Evolutionary conservation across 2,113 vertebrate species (phyloP).

Genomic region (Rhinopomastus cyanomelas): DNA sequence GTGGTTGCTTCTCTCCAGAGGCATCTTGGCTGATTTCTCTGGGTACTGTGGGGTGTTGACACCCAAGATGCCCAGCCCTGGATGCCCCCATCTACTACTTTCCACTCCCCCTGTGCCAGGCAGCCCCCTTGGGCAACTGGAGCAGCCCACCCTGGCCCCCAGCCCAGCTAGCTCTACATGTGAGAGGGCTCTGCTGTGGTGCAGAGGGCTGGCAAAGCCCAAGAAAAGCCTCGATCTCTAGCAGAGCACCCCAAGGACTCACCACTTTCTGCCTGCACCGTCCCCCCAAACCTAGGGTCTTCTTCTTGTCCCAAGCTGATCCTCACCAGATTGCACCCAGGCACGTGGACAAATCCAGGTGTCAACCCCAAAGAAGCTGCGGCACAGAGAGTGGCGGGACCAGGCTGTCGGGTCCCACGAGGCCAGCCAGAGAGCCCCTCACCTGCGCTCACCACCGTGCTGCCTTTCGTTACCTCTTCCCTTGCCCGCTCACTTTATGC

Average conservation of each 20-base stretch:
- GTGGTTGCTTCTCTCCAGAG: accelerated
- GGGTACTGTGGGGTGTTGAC: accelerated
- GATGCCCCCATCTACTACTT: neutral
- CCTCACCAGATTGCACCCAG: neutral
- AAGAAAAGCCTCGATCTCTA: neutral
- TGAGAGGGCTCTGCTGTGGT: neutral
- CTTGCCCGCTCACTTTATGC: neutral
- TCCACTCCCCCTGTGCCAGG: accelerated
- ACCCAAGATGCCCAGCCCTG: neutral
- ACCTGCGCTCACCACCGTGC: neutral
- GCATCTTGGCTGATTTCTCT: neutral
- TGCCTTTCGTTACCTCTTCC: neutral
- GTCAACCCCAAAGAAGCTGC: neutral
- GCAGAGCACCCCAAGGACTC: neutral
- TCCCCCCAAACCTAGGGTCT: neutral
- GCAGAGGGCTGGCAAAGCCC: neutral
- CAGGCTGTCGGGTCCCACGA: accelerated
- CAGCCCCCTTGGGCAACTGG: neutral
- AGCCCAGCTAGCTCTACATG: neutral
- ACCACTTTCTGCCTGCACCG: accelerated
- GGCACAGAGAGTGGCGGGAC: accelerated
- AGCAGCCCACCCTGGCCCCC: neutral
- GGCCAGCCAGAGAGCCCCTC: neutral
- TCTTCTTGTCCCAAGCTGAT: neutral
- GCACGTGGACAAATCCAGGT: accelerated